Evolutionary conservation across 2,113 vertebrate species (phyloP).

Genomic region (Leucosticte australis): DNA sequence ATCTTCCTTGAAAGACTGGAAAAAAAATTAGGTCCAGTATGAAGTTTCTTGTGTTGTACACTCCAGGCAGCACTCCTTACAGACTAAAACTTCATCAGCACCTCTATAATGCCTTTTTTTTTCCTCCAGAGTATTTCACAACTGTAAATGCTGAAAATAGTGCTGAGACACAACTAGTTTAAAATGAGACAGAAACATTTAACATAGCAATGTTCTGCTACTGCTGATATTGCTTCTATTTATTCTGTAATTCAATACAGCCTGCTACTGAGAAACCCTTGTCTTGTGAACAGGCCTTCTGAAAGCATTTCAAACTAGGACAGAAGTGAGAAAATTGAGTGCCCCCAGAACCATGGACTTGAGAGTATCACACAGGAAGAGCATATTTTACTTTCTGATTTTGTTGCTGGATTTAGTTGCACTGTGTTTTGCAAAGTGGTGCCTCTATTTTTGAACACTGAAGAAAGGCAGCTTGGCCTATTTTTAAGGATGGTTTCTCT

Average conservation of each 20-base stretch:
- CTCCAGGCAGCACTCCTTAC: not conserved
- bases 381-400: not conserved
- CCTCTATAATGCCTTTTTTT: not conserved
- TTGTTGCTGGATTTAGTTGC: not conserved
- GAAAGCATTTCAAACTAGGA: not conserved
- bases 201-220: not conserved
- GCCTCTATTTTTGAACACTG: not conserved
- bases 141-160: not conserved
- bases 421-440: not conserved
- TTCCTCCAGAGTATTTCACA: constrained; percentile 1
- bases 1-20: constrained; percentile 24
- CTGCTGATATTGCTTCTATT: constrained; percentile 20
- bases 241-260: constrained; percentile 33
- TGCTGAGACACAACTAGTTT: not conserved
- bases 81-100: not conserved
- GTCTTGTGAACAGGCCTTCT: not conserved
- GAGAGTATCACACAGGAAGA: not conserved
- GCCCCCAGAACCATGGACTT: not conserved
- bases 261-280: constrained; percentile 3
- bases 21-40: not conserved
- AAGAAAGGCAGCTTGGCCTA: not conserved
- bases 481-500: constrained; percentile 50
- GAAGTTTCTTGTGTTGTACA: not conserved
- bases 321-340: not conserved
- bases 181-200: not conserved